Conservation (phyloP, 2,888 invertebrate species). For the Caenorhabditis afra region DNA sequence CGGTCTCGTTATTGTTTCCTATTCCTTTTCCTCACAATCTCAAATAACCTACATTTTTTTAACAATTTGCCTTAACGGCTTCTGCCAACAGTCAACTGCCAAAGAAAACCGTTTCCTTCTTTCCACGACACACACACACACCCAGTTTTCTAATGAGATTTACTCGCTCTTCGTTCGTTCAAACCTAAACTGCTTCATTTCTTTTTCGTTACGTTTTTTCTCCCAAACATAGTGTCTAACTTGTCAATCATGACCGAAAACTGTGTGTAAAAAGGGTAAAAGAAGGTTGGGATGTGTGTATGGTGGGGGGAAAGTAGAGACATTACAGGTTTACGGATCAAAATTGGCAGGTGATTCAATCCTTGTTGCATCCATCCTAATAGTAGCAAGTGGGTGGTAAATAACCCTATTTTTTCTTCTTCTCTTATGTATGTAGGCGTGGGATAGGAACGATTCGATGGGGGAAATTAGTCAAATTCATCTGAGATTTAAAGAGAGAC, state of each 20-base stretch:
- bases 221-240: background rate
- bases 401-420: background rate
- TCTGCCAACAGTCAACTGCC: constrained; percentile 34
- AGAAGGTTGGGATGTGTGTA: background rate
- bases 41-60: constrained; percentile 40
- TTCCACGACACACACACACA: too few species aligned
- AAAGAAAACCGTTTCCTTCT: too few species aligned
- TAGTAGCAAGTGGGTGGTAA: too few species aligned
- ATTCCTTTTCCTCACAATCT: background rate
- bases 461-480: background rate
- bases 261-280: constrained; percentile 33
- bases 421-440: too few species aligned
- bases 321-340: constrained; percentile 8
- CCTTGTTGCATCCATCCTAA: background rate
- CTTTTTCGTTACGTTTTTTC: too few species aligned
- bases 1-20: constrained; percentile 29
- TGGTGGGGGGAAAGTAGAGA: constrained; percentile 15
- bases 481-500: background rate
- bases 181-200: background rate
- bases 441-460: too few species aligned
- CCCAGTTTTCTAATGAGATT: constrained; percentile 52
- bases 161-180: constrained; percentile 13
- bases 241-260: constrained; percentile 25
- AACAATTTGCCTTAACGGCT: constrained; percentile 9
- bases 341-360: constrained; percentile 36